phyloP scores from a whole-genome alignment of 2,888 invertebrate genomes.

The Athalia cordata region DNA sequence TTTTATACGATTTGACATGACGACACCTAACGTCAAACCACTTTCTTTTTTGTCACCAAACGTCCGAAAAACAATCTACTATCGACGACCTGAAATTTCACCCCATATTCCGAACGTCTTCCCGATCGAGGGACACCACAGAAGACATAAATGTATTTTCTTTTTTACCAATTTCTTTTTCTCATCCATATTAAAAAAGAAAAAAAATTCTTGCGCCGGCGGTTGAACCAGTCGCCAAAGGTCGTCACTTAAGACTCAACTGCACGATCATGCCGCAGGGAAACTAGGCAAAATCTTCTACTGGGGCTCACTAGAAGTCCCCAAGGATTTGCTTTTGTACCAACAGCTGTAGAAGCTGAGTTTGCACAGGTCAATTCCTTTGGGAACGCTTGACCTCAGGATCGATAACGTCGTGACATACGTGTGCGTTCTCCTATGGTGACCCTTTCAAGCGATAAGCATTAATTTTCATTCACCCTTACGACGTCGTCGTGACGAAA shows the following conservation, averaged over 20 bases:
- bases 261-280: neutral
- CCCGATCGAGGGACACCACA: no score
- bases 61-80: neutral
- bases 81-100: neutral
- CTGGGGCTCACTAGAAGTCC: neutral
- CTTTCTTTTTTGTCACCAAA: neutral
- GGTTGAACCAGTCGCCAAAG: neutral
- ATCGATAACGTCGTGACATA: neutral
- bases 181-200: neutral
- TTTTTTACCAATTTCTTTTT: neutral
- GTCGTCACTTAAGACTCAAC: neutral
- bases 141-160: neutral
- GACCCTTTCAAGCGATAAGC: neutral
- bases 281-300: slow-evolving; percentile 12
- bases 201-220: neutral
- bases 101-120: neutral
- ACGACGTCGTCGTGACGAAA: neutral
- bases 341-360: slow-evolving; percentile 15
- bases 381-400: slow-evolving; percentile 26
- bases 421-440: neutral
- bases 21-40: slow-evolving; percentile 31
- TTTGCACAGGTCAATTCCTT: slow-evolving; percentile 38
- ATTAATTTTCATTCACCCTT: neutral
- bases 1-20: slow-evolving; percentile 43
- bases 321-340: slow-evolving; percentile 24